A percentile compares a stretch with the other conserved stretches of the same genome.
Conservation (phyloP, 2,888 invertebrate genomes). For the Ditula angustiorana region DNA sequence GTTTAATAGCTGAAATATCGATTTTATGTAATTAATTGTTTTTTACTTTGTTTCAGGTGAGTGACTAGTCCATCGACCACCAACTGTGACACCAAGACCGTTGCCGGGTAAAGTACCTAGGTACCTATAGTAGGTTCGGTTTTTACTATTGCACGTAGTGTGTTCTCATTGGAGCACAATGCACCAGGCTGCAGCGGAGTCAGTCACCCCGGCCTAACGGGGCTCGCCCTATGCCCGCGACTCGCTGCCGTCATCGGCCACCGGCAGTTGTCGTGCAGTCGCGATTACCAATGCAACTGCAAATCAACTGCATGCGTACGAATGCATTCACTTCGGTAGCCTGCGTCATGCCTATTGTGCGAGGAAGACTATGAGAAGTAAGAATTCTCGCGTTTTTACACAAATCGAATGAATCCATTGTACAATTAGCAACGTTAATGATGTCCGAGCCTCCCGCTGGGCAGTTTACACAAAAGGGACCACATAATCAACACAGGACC, state of each 20-base stretch:
- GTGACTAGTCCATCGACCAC: slow-evolving; percentile 45
- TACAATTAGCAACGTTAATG: slow-evolving; percentile 49
- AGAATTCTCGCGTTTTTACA: slow-evolving; percentile 30
- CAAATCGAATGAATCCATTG: slow-evolving; percentile 29
- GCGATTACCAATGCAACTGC: slow-evolving; percentile 73
- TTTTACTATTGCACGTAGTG: slow-evolving; percentile 78
- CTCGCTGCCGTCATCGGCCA: slow-evolving; percentile 71
- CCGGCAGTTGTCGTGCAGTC: slow-evolving; percentile 70
- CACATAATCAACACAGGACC: slow-evolving; percentile 48
- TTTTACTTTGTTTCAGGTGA: slow-evolving; percentile 74
- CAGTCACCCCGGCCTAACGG: slow-evolving; percentile 84
- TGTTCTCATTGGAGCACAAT: slow-evolving; percentile 85
- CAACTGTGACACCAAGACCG: slow-evolving; percentile 35
- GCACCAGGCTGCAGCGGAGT: slow-evolving; percentile 83
- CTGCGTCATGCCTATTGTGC: slow-evolving; percentile 49
- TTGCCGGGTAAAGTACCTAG: slow-evolving; percentile 60
- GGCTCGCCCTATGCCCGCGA: slow-evolving; percentile 79
- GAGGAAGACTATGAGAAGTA: slow-evolving; percentile 40
- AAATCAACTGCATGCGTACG: slow-evolving; percentile 66
- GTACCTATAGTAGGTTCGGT: slow-evolving; percentile 61
- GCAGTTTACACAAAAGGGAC: slow-evolving; percentile 58
- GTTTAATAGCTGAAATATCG: too few relatives aligned
- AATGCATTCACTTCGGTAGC: slow-evolving; percentile 58
- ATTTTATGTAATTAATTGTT: background rate
- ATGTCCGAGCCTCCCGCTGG: slow-evolving; percentile 66